phyloP scores from a whole-genome alignment of 2,888 invertebrate species.

The Apodemia zela region DNA sequence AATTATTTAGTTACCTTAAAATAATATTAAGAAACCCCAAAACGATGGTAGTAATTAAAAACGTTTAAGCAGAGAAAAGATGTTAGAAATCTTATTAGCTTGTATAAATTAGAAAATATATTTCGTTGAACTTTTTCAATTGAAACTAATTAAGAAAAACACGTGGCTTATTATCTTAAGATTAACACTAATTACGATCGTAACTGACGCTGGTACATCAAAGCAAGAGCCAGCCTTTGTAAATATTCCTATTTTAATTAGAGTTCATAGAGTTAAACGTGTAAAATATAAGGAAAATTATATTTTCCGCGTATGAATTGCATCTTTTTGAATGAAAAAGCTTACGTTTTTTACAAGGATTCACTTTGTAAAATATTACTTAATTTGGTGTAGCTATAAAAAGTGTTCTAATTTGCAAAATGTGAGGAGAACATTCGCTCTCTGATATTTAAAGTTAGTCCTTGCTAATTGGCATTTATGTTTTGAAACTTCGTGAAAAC shows the following conservation, averaged over 20 bases:
- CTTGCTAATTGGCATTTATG: too few relatives aligned
- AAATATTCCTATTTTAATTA: constrained; percentile 61
- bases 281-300: constrained; percentile 22
- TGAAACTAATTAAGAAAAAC: constrained; percentile 59
- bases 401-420: too few relatives aligned
- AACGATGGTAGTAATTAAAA: not conserved
- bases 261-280: constrained; percentile 38
- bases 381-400: too few relatives aligned
- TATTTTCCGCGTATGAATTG: constrained; percentile 7
- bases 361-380: not conserved
- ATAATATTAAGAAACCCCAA: not conserved
- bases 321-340: not conserved
- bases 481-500: too few relatives aligned
- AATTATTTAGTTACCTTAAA: not conserved
- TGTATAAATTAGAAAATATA: not conserved
- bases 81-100: not conserved
- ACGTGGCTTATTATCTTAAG: constrained; percentile 71
- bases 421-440: too few relatives aligned
- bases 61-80: not conserved
- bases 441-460: too few relatives aligned
- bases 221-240: constrained; percentile 64
- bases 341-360: not conserved
- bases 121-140: constrained; percentile 2
- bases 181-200: constrained; percentile 72
- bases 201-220: constrained; percentile 50